Base-by-base conservation (phyloP, 2,888 invertebrate species). In the Drosophila cognata region DNA sequence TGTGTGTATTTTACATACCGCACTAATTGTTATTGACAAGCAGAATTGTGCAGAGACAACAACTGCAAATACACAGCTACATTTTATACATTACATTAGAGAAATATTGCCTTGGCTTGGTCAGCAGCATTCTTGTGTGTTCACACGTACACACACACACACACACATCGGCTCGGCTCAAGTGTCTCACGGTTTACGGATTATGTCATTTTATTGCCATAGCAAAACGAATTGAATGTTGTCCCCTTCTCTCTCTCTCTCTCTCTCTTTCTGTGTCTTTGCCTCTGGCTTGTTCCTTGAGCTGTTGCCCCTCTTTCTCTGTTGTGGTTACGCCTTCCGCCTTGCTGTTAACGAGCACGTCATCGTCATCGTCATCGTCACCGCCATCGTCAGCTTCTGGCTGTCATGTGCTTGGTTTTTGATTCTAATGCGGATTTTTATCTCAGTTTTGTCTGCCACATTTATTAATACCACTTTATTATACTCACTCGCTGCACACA, bases 181-280 rank as follows among this genome's bases (percentile, higher is more conserved):
- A 78, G 78, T 84, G 76, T 84, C 88, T 77, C 88, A 83, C 78
- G 88, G 74, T 68, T 73, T 65, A 53, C 63, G 78, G 81, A 84
- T 88, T 84, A 84, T 88, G 84, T 88, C 86, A 88, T 67, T 80
- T 55, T 65, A 59, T 73, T 58, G 64, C 82, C 85, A 58, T 67
- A 55, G 38, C 70, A 67, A 35, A 60, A 35, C 55, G 53, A 46
- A 43, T 36, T 48, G 16, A 38, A 41, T 18, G n/a, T 13, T 11
- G 6, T n/a, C 18, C n/a, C 16, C 28, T n/a, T 4, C 18, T 11
- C 43, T n/a, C 1, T 35, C 48, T 35, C 13, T 41, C 29, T 28
- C 46, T 7, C 29, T n/a, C 28, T 13, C 0, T 11, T 0, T 8
- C 2, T 25, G 1, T 3, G n/a, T 7, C 38, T 38, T 16, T 11